Percentiles rank a stretch among this genome's conserved stretches.
These are phyloP conservation scores for Epirrhoe alternata DNA, from an alignment of 2,888 invertebrate genomes.

Conservation along the genomic window DNA sequence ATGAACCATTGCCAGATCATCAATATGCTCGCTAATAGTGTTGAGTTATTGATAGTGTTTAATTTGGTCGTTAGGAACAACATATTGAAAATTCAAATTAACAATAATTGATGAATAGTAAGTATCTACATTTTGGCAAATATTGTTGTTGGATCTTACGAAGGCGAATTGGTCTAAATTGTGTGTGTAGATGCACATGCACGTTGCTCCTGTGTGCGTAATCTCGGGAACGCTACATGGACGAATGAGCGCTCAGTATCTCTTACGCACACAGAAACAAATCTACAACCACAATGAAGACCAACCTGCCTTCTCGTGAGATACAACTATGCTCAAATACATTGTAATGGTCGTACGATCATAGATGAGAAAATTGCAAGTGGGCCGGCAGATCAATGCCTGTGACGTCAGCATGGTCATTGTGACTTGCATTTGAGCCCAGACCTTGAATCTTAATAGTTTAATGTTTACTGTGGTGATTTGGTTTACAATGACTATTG, in stretches of 20 bases:
- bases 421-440: constrained; percentile 33
- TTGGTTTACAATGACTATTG: constrained; percentile 10
- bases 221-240: too few relatives aligned
- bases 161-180: too few relatives aligned
- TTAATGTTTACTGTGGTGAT: constrained; percentile 15
- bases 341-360: constrained; percentile 27
- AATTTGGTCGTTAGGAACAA: background rate
- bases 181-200: too few relatives aligned
- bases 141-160: background rate
- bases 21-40: background rate
- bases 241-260: too few relatives aligned
- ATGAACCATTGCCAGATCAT: constrained; percentile 9
- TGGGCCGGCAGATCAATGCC: constrained; percentile 57
- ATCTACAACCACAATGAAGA: too few relatives aligned
- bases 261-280: too few relatives aligned
- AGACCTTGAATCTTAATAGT: constrained; percentile 44
- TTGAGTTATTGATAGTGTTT: background rate
- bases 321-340: background rate
- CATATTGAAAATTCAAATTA: background rate
- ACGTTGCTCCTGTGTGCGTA: too few relatives aligned
- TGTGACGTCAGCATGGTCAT: constrained; percentile 57
- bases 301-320: too few relatives aligned
- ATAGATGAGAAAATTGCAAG: constrained; percentile 53
- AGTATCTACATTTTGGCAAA: background rate
- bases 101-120: background rate